phyloP scores from a whole-genome alignment of 2,888 invertebrate genomes.

The Drosophila ustulata region DNA sequence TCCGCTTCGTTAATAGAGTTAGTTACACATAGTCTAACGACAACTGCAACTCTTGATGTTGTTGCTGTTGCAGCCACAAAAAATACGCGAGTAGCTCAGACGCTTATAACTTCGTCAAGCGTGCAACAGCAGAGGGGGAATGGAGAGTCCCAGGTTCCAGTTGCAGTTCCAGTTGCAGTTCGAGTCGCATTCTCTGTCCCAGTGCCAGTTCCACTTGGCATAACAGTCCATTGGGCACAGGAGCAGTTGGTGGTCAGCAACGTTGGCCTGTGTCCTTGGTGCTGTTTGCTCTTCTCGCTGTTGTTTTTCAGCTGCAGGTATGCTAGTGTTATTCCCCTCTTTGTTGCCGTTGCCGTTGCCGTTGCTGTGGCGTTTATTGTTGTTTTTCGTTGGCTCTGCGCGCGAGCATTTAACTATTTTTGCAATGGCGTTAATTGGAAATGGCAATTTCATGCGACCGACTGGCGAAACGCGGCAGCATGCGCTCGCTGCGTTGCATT shows the following conservation, averaged over 20 bases:
- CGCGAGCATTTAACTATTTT: slow-evolving; percentile 76
- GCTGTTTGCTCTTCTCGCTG: slow-evolving; percentile 49
- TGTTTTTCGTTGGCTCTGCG: slow-evolving; percentile 34
- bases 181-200: neutral
- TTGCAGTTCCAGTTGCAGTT: neutral
- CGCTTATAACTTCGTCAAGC: slow-evolving; percentile 13
- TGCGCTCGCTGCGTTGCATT: slow-evolving; percentile 30
- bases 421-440: slow-evolving; percentile 82
- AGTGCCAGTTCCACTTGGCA: neutral
- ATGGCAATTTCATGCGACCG: slow-evolving; percentile 79
- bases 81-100: slow-evolving; percentile 51
- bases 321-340: slow-evolving; percentile 27
- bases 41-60: slow-evolving; percentile 31
- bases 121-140: neutral
- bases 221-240: slow-evolving; percentile 29
- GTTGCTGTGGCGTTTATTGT: slow-evolving; percentile 6
- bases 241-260: slow-evolving; percentile 27
- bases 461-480: slow-evolving; percentile 47
- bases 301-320: slow-evolving; percentile 46
- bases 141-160: neutral
- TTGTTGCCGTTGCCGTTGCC: slow-evolving; percentile 31
- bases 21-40: slow-evolving; percentile 75
- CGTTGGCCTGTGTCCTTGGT: slow-evolving; percentile 36
- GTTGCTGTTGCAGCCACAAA: slow-evolving; percentile 23
- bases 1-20: slow-evolving; percentile 83